Percentiles rank a stretch among this genome's conserved stretches.
phyloP scores from a whole-genome alignment of 1,140 invertebrate species.

The Drosophila teissieri region DNA sequence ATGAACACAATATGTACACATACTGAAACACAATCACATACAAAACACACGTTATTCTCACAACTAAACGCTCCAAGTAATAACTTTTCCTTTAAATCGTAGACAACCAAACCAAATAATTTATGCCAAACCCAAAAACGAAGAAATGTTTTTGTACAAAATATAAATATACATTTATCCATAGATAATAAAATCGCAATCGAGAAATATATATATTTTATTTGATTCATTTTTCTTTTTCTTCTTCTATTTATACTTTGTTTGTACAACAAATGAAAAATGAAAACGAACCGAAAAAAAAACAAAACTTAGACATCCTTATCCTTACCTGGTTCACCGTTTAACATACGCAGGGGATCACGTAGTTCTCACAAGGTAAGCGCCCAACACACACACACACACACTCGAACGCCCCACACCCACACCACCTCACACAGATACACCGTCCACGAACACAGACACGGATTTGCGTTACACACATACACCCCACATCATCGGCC shows the following conservation, averaged over 20 bases:
- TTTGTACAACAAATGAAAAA: slow-evolving; percentile 72
- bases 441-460: slow-evolving; percentile 16
- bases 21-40: slow-evolving; percentile 17
- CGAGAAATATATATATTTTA: slow-evolving; percentile 72
- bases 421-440: slow-evolving; percentile 33
- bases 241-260: slow-evolving; percentile 80
- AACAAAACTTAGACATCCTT: slow-evolving; percentile 92
- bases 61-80: slow-evolving; percentile 40
- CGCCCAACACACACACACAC: slow-evolving; percentile 76
- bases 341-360: slow-evolving; percentile 94
- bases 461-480: slow-evolving; percentile 21
- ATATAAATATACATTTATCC: slow-evolving; percentile 56
- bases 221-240: slow-evolving; percentile 82
- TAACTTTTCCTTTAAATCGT: slow-evolving; percentile 49
- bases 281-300: slow-evolving; percentile 54
- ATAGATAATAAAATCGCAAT: slow-evolving; percentile 52
- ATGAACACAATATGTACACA: slow-evolving; percentile 1
- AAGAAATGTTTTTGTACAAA: slow-evolving; percentile 27
- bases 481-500: slow-evolving; percentile 3
- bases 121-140: slow-evolving; percentile 1
- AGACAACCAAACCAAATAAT: slow-evolving; percentile 35
- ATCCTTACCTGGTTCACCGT: slow-evolving; percentile 98
- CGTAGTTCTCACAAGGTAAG: slow-evolving; percentile 95
- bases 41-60: slow-evolving; percentile 6
- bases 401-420: slow-evolving; percentile 41